Evolutionary conservation across 2,113 vertebrate species (phyloP), one percentile per base, ranked within the genome.

Genomic region (Eclectus roratus): DNA sequence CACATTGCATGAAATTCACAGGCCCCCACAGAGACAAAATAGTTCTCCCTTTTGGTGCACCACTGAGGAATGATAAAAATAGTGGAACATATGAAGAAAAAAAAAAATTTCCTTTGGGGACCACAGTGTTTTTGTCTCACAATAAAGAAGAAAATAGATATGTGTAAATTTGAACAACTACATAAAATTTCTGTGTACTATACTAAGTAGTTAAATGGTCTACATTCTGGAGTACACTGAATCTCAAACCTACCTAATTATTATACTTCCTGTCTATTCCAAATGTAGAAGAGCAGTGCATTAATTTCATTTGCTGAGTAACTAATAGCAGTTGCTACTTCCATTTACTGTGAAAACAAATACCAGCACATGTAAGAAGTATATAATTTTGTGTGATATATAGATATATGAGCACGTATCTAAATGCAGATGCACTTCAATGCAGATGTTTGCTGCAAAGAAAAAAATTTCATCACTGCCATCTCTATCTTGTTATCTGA

Each of bases 41-140:
- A 92, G 84, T 85, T 94, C 68, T 91, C 77, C 44, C 41, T 93
- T 93, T 95, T 47, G 39, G 56, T 66, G 55, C 41, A 92, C 47
- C 21, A 64, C 91, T 64, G 86, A 90, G 80, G 68, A 92, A 88
- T 76, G 58, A 50, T 94, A 95, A 93, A 96, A 97, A 90, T 94
- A 94, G 81, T 65, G 89, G 44, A 91, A 77, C 28, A 13, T 43
- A 78, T 6, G 15, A 89, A 52, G 39, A 6, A 56, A 47, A 91
- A 85, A 74, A 66, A 58, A 56, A 43, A 55, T 39, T n/a, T 90
- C 28, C 63, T 94, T 77, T 87, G 60, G 43, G 79, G 55, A 93
- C 47, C 50, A 47, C 16, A 56, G 10, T 83, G 29, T 47, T 41
- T 96, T 87, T 91, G 64, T 66, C 44, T 74, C 63, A 35, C 43